A percentile compares a stretch with the other conserved stretches of the same genome.
phyloP scores from a whole-genome alignment of 2,888 invertebrate species.

The Troides helena region DNA sequence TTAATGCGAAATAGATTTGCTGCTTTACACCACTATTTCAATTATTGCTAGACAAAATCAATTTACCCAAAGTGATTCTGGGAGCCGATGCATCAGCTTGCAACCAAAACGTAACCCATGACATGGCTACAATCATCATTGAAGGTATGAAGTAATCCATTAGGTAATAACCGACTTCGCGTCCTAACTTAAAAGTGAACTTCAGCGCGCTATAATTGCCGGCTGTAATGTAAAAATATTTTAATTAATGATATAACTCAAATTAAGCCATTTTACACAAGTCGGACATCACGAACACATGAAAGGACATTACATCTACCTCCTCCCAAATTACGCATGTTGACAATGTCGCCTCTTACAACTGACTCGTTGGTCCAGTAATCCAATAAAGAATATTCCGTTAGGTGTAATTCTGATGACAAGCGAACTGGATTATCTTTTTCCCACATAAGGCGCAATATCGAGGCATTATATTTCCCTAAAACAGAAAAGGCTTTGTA shows the following conservation, averaged over 20 bases:
- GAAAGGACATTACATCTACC: constrained; percentile 78
- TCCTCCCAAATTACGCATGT: constrained; percentile 84
- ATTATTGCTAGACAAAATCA: constrained; percentile 6
- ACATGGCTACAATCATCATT: constrained; percentile 91
- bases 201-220: constrained; percentile 91
- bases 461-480: constrained; percentile 92
- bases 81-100: constrained; percentile 93
- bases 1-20: neutral
- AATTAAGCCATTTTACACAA: constrained; percentile 11
- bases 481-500: constrained; percentile 36
- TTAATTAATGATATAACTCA: constrained; percentile 11
- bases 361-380: constrained; percentile 86
- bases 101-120: constrained; percentile 94
- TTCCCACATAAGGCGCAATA: constrained; percentile 88
- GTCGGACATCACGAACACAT: constrained; percentile 43
- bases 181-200: constrained; percentile 88
- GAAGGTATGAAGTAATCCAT: constrained; percentile 95
- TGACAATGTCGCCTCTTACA: constrained; percentile 84
- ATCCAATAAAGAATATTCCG: constrained; percentile 87
- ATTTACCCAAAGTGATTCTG: constrained; percentile 86
- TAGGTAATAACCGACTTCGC: constrained; percentile 92
- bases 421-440: constrained; percentile 85
- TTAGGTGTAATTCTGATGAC: constrained; percentile 87
- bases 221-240: constrained; percentile 68
- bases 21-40: neutral